phyloP scores from a whole-genome alignment of 2,888 invertebrate species.

The Phragmatobia fuliginosa region DNA sequence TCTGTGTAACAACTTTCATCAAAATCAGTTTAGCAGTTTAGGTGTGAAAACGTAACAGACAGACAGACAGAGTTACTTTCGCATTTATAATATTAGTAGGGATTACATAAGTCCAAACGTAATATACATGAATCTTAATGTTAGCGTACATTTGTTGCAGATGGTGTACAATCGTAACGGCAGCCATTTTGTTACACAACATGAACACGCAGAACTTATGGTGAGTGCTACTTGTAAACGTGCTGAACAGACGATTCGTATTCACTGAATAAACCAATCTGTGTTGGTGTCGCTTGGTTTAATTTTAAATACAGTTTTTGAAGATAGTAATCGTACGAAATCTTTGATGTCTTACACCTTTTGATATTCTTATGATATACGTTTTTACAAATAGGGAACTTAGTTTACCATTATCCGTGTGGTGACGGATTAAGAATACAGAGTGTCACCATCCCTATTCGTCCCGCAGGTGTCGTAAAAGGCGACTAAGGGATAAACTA shows the following conservation, averaged over 20 bases:
- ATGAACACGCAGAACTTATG: constrained; percentile 73
- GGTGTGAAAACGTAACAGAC: too few relatives aligned
- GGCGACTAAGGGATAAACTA: too few relatives aligned
- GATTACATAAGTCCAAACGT: neutral
- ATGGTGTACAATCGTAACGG: constrained; percentile 51
- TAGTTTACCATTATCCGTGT: too few relatives aligned
- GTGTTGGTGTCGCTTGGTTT: neutral
- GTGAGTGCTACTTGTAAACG: constrained; percentile 58
- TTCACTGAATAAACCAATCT: neutral
- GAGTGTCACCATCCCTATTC: too few relatives aligned
- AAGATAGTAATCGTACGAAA: neutral
- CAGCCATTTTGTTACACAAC: constrained; percentile 56
- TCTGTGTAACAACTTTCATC: too few relatives aligned
- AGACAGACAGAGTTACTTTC: too few relatives aligned
- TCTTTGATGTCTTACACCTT: neutral
- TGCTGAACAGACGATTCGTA: neutral
- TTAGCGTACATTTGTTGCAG: constrained; percentile 61
- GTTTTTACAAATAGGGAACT: neutral
- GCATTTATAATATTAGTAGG: too few relatives aligned
- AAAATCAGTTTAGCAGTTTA: too few relatives aligned
- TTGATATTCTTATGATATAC: neutral
- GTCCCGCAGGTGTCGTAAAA: too few relatives aligned
- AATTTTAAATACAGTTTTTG: neutral
- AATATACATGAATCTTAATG: constrained; percentile 9
- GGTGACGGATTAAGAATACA: too few relatives aligned